Evolutionary conservation across 2,888 invertebrate species (phyloP), one percentile per base, ranked within the genome.

Genomic region (Tinea pellionella): DNA sequence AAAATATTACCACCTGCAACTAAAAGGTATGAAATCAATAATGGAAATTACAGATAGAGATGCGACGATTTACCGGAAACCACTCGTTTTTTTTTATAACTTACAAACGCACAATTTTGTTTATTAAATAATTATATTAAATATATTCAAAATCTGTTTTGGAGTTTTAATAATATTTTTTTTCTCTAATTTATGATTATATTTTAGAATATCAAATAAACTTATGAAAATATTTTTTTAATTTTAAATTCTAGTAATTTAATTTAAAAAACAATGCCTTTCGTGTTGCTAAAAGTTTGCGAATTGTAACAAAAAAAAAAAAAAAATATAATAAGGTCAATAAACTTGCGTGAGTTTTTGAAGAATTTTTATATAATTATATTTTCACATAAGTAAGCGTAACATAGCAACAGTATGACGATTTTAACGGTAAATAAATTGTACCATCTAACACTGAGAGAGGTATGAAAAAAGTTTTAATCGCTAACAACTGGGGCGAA

Each of bases 401-500:
- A 78, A 75, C 74, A 74, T 71, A 68, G 75, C 72, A 78, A 76
- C 74, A 71, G 69, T 66, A 69, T 64, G 24, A 66, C 66, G 64
- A 66, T 29, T 65, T 61, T 86, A 86, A 84, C 85, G 74, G 86
- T 86, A 80, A 78, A 80, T 74, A 53, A 53, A 53, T 53, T 24
- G 53, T 32, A 32, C 57, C 32, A 32, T 32, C 32, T 75, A 74
- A 75, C 71, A 70, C 66, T 73, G 71, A 67, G 75, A 70, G 64
- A 67, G 69, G 13, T 9, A 16, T 69, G 75, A 78, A 85, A 86
- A 84, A 86, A 84, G 75, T 77, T 77, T 77, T 77, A 81, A 84
- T 83, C 80, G 80, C 68, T 80, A 82, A 80, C 80, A 85, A 86
- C 80, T 85, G 84, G 86, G 85, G 83, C 86, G 77, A 83, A 86